Evolutionary conservation across 2,113 vertebrate genomes (phyloP).

Genomic region (Gorsachius goisagi): DNA sequence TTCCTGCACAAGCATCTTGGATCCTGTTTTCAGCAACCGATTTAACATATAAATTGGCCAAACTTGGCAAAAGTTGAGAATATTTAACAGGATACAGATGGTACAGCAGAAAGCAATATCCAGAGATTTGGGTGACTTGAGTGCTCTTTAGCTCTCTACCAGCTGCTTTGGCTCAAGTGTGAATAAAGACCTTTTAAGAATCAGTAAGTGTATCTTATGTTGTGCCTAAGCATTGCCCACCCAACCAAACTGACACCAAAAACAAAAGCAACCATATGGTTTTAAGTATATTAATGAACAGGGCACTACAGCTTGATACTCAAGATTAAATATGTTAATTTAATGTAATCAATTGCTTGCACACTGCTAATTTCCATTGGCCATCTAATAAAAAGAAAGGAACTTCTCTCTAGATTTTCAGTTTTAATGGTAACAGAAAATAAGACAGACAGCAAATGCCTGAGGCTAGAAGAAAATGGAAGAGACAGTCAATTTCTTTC

Average conservation of each 20-base stretch:
- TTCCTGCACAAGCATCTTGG: conserved; percentile 61
- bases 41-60: conserved; percentile 83
- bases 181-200: conserved; percentile 81
- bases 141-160: conserved; percentile 73
- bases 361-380: neutral
- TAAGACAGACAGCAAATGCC: conserved; percentile 18
- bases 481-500: neutral
- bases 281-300: conserved; percentile 59
- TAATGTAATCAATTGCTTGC: neutral
- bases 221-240: conserved; percentile 67
- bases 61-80: conserved; percentile 81
- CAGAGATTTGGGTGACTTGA: conserved; percentile 77
- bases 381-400: neutral
- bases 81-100: conserved; percentile 85
- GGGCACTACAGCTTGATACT: conserved; percentile 29
- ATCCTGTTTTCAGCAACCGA: conserved; percentile 66
- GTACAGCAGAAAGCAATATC: conserved; percentile 77
- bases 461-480: neutral
- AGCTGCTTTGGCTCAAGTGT: conserved; percentile 80
- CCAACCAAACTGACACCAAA: conserved; percentile 68
- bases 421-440: conserved; percentile 29
- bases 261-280: conserved; percentile 73
- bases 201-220: conserved; percentile 72
- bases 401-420: neutral
- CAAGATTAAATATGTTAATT: conserved; percentile 48